A percentile compares a stretch with the other conserved stretches of the same genome.
Evolutionary conservation across 2,113 vertebrate species (phyloP).

Genomic region (Aegithalos caudatus): DNA sequence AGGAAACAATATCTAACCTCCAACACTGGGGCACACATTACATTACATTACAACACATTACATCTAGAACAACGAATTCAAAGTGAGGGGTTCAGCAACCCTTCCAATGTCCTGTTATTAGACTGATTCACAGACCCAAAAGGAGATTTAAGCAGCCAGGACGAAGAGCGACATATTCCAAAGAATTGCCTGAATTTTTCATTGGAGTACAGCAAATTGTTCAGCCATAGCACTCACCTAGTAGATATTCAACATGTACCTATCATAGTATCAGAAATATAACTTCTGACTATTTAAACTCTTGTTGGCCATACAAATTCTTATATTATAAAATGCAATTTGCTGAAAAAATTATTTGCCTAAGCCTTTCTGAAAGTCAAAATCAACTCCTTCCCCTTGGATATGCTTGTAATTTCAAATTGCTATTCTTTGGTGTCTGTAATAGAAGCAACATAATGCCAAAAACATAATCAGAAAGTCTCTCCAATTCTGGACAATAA

Average conservation of each 20-base stretch:
- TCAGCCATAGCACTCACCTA: neutral
- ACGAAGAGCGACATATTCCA: neutral
- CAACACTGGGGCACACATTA: neutral
- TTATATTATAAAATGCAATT: neutral
- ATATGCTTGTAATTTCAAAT: neutral
- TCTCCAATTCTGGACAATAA: neutral
- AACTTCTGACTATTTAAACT: neutral
- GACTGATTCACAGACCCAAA: neutral
- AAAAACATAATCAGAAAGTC: neutral
- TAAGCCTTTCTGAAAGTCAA: neutral
- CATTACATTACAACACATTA: too few relatives aligned
- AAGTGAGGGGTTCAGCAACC: neutral
- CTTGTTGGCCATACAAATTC: neutral
- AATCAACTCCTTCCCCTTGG: neutral
- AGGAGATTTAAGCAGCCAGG: neutral
- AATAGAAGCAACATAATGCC: neutral
- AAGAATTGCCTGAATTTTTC: neutral
- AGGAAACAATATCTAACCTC: too few relatives aligned
- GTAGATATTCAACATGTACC: neutral
- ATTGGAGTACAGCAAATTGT: neutral
- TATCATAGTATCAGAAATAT: neutral
- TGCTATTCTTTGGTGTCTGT: neutral
- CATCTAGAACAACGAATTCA: neutral
- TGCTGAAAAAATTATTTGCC: neutral
- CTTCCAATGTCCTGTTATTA: neutral